phyloP scores from a whole-genome alignment of 2,888 invertebrate species.

The Drosophila lutescens region DNA sequence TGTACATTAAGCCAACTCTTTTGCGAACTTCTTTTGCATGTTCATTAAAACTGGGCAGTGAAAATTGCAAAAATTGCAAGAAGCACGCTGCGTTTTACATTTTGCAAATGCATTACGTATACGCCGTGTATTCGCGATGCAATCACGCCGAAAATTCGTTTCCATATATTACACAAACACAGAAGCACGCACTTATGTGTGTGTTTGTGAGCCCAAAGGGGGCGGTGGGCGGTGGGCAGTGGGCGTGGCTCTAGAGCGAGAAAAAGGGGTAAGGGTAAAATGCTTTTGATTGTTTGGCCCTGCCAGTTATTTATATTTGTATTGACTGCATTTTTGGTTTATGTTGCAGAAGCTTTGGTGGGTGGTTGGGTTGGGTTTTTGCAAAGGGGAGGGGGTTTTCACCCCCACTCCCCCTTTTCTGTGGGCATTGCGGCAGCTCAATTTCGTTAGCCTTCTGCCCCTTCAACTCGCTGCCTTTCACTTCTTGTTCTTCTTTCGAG shows the following conservation, averaged over 20 bases:
- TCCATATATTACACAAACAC: slow-evolving; percentile 40
- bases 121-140: slow-evolving; percentile 49
- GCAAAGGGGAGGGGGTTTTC: too few species aligned
- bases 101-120: slow-evolving; percentile 52
- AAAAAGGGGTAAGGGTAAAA: slow-evolving; percentile 9
- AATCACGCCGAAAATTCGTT: slow-evolving; percentile 56
- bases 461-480: neutral
- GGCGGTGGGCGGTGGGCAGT: neutral
- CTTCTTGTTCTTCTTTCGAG: neutral
- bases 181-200: neutral
- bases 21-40: neutral
- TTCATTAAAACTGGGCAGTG: slow-evolving; percentile 25
- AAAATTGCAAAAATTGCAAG: slow-evolving; percentile 25
- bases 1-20: slow-evolving; percentile 4
- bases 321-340: slow-evolving; percentile 55
- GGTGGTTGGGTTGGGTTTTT: neutral
- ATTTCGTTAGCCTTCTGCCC: slow-evolving; percentile 37
- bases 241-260: neutral
- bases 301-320: slow-evolving; percentile 54
- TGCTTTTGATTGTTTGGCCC: slow-evolving; percentile 55
- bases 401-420: neutral
- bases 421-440: slow-evolving; percentile 38
- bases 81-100: slow-evolving; percentile 42
- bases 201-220: neutral
- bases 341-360: slow-evolving; percentile 22